Evolutionary conservation across 2,113 vertebrate genomes (phyloP), one percentile per base, ranked within the genome.

Genomic region (Herpetotheres cachinnans): DNA sequence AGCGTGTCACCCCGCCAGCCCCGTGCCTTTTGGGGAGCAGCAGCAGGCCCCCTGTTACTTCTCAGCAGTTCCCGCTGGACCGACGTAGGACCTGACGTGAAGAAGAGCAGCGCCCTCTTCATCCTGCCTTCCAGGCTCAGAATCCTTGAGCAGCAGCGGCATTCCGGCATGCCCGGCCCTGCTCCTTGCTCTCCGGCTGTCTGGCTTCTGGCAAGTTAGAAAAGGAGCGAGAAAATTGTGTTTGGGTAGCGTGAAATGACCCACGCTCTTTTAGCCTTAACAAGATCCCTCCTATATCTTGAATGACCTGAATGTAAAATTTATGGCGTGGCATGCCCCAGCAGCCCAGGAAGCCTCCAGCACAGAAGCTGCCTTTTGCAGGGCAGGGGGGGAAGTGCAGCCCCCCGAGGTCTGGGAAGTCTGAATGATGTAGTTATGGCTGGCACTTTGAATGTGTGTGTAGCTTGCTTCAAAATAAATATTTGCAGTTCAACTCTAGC

Each of bases 361-460:
- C 72, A 91, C 73, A 92, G 69, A 91, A 42, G 58, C 44, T 32
- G 76, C 83, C 56, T 89, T 93, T 95, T 85, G 78, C 90, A 58
- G 82, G n/a, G n/a, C 13, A 20, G 90, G 72, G 74, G 58, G 63
- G 73, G 87, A 90, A 90, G 55, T 38, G 71, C 93, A 85, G 80
- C 47, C 85, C 67, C 27, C 46, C 2, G 86, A 63, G 90, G 40
- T 32, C 1, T 90, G 80, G 80, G 63, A 66, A 86, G 36, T 30
- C 81, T 96, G 90, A 93, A 95, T 52, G 79, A 89, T 89, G 92
- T 42, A 78, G 86, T 94, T 97, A 36, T 95, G 89, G 79, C 40
- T 93, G 88, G 92, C 63, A 56, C 72, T 83, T 86, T 5, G 50
- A 86, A 78, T 78, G 38, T 58, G 52, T 27, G 26, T 59, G 82